Evolutionary conservation across 64 coral and sea anemone species (phyloP), one percentile per base, ranked within the genome.

Genomic region (Montipora efflorescens): DNA sequence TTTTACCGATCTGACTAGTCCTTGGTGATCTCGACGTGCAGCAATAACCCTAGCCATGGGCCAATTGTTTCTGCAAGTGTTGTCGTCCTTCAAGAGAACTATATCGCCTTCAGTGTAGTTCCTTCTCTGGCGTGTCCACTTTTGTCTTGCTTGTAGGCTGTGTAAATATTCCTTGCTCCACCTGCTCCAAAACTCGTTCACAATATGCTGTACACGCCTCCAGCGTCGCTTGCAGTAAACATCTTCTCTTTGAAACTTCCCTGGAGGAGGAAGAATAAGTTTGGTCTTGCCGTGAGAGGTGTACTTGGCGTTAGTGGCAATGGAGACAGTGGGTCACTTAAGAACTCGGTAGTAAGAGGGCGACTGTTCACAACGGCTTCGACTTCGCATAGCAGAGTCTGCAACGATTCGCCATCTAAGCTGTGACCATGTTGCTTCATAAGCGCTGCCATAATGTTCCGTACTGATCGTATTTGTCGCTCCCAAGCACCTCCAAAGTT

Each of bases 121-220:
- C 80, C 88, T 91, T 72, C 66, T 46, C 43, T 74, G 77, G 4
- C 19, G 58, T 20, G 76, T 81, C 89, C 89, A 91, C 78, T 81
- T n/a, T 48, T 28, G 19, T 82, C 89, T 74, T 15, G 64, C 4
- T 58, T 91, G 77, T 23, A 74, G 13, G 69, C 50, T 88, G 36
- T 88, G 84, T 4, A 87, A 47, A 20, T 71, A 87, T 45, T 87
- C 83, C 72, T 49, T 88, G 16, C 73, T 88, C 84, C 68, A 88
- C 12, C 69, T 53, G 48, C 28, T 28, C 28, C 28, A 28, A 28
- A 28, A 28, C 28, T 28, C 28, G 28, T 28, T 28, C 28, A 1
- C 50, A 43, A 69, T 47, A 87, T 87, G 59, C 47, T 87, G 83
- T 47, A 87, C 59, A 13, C 59, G 83, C 47, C 83, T 66, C 83